Evolutionary conservation across 2,113 vertebrate species (phyloP), one percentile per base, ranked within the genome.

Genomic region (Gallinago media): DNA sequence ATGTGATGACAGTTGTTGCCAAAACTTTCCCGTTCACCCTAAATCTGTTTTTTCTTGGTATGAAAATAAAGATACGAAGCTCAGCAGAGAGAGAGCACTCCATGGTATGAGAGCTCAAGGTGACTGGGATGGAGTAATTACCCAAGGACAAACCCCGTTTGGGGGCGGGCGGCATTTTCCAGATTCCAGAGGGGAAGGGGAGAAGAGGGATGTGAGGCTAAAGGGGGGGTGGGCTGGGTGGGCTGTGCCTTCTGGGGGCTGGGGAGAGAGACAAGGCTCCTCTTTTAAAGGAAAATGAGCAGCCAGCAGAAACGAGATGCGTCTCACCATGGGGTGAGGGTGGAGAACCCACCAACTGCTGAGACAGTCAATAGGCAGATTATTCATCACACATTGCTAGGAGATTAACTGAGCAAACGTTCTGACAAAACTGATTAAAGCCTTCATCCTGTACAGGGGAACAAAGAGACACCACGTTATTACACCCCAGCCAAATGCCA

Each of bases 341-440:
- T 96, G 97, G 97, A 97, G 97, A 96, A 97, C 92, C 95, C 86
- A 62, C 95, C 96, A 93, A 98, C 98, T 97, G 98, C 98, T 98
- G 98, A 98, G 98, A 95, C 89, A 93, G 96, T 97, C 98, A 98
- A 98, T 98, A 97, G 97, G 91, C 97, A 97, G 97, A 98, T 97
- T 98, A 98, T 98, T 98, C 98, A 97, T 97, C 97, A 94, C 96
- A 94, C 97, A 96, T 93, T 97, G 97, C 97, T 97, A 93, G 97
- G 97, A 98, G 98, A 98, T 98, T 98, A 98, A 97, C 97, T 94
- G 97, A 98, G 97, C 97, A 98, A 98, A 98, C 85, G 96, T 95
- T 96, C 94, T 97, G 97, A 98, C 98, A 98, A 97, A 98, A 96
- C 97, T 97, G 97, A 98, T 97, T 97, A 98, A 97, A 94, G 87